Conservation (phyloP, 2,888 invertebrate species). For the Athrips mouffetella region DNA sequence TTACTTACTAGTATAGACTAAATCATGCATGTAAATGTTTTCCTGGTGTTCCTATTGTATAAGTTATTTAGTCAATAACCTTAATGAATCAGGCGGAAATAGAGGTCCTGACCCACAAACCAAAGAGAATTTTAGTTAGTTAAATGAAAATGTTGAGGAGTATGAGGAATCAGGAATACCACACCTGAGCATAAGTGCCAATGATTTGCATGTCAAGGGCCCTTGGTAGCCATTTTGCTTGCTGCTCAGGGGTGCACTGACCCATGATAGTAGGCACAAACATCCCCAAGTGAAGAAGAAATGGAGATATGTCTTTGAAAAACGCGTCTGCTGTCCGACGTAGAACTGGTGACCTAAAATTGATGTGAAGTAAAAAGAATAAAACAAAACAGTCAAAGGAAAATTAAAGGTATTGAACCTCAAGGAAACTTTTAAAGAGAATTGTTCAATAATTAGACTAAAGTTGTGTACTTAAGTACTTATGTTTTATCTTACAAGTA, state of each 20-base stretch:
- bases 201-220: constrained; percentile 89
- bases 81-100: constrained; percentile 1
- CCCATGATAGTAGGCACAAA: constrained; percentile 93
- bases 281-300: constrained; percentile 91
- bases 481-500: no score
- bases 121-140: no score
- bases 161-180: background rate
- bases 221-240: constrained; percentile 88
- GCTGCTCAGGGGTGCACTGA: constrained; percentile 91
- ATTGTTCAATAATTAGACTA: background rate
- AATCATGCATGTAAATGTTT: background rate
- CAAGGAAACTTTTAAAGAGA: background rate
- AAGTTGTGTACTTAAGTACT: background rate
- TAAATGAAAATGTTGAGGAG: no score
- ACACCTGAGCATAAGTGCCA: constrained; percentile 94
- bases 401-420: background rate
- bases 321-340: constrained; percentile 73
- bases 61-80: background rate
- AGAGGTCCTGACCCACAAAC: background rate
- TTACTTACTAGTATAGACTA: no score
- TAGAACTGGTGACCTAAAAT: background rate
- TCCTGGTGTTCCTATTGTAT: background rate
- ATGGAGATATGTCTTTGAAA: constrained; percentile 84
- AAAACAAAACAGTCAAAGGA: background rate
- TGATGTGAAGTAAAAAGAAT: background rate